These are phyloP conservation scores for Leucophora obtusa DNA, from an alignment of 2,888 invertebrate species.

Conservation along the genomic window DNA sequence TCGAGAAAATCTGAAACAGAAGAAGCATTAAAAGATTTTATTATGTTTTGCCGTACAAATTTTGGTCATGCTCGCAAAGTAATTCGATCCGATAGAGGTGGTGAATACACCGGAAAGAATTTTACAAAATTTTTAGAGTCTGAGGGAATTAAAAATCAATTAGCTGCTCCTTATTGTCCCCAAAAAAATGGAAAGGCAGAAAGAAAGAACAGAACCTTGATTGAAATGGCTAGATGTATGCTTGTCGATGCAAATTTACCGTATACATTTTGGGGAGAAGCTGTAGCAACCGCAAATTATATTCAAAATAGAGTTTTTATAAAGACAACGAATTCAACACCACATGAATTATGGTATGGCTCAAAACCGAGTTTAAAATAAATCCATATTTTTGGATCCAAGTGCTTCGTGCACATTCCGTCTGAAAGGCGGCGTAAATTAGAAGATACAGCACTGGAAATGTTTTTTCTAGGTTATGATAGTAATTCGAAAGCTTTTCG, in stretches of 20 bases:
- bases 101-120: too few relatives aligned
- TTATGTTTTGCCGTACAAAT: conserved; percentile 49
- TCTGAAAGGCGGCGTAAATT: too few relatives aligned
- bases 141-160: conserved; percentile 46
- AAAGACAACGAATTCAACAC: conserved; percentile 53
- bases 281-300: too few relatives aligned
- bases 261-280: too few relatives aligned
- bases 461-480: too few relatives aligned
- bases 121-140: conserved; percentile 35
- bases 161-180: conserved; percentile 55
- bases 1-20: too few relatives aligned
- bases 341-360: too few relatives aligned
- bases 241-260: too few relatives aligned
- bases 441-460: too few relatives aligned
- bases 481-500: conserved; percentile 67
- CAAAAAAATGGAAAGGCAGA: conserved; percentile 63
- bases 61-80: conserved; percentile 47
- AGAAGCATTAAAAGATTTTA: too few relatives aligned
- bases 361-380: conserved; percentile 52
- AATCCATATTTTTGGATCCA: conserved; percentile 55
- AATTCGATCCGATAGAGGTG: conserved; percentile 58
- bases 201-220: conserved; percentile 57
- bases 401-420: conserved; percentile 63
- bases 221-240: conserved; percentile 62
- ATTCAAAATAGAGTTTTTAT: too few relatives aligned